These are phyloP conservation scores for Origma solitaria DNA, from an alignment of 2,113 vertebrate genomes.

Conservation along the genomic window DNA sequence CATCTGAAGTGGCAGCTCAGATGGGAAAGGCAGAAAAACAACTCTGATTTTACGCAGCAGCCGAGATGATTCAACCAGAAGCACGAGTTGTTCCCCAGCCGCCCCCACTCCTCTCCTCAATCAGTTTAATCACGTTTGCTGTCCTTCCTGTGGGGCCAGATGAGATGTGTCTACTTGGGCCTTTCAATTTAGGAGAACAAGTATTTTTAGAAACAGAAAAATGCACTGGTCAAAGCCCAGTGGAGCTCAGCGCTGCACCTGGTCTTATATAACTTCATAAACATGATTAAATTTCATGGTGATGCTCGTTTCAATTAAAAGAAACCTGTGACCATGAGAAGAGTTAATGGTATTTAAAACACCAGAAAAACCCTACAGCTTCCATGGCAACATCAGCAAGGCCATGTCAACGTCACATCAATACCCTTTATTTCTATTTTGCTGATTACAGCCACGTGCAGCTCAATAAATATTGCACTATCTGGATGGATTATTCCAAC, in stretches of 20 bases:
- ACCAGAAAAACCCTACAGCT: not conserved
- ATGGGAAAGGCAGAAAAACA: slow-evolving; percentile 14
- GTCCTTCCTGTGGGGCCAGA: not conserved
- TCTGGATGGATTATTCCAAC: not conserved
- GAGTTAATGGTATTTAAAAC: not conserved
- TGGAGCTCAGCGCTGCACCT: not conserved
- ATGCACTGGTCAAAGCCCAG: not conserved
- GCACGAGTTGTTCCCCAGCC: not conserved
- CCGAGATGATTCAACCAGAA: not conserved
- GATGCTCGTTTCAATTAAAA: not conserved
- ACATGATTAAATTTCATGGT: not conserved
- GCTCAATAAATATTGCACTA: not conserved
- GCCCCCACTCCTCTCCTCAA: not conserved
- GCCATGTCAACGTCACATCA: not conserved
- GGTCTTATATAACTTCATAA: not conserved
- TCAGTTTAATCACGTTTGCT: not conserved
- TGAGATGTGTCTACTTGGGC: not conserved
- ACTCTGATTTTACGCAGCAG: not conserved
- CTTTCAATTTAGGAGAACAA: not conserved
- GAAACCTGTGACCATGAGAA: not conserved
- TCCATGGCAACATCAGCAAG: not conserved
- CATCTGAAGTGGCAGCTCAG: slow-evolving; percentile 3
- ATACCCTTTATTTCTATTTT: not conserved
- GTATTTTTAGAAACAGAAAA: slow-evolving; percentile 9
- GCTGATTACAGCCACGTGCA: not conserved